Base-by-base conservation (phyloP, 2,888 invertebrate species). In the Polymixis flavicincta region DNA sequence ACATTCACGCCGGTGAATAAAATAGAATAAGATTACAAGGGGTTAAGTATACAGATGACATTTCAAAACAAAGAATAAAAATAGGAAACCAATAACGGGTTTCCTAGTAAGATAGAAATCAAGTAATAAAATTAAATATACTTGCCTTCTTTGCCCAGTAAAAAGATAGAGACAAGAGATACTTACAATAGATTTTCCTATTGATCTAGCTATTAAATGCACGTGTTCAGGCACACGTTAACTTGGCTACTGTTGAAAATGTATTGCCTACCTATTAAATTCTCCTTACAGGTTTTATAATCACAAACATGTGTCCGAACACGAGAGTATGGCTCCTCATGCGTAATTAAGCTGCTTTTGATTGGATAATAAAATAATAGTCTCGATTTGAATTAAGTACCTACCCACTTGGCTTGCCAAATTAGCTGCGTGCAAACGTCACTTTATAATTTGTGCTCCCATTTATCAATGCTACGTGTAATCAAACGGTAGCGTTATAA, bases 401-500 rank as follows among this genome's bases (percentile, higher is more conserved):
- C n/a, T n/a, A 68, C 69, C n/a, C 68, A 71, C 48, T 50, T 55
- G 55, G 25, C 48, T 73, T 70, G 60, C 54, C 66, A 73, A 65
- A 77, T 82, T 79, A 80, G 72, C 60, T 65, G 25, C 68, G 50
- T 60, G 63, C 42, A 63, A 55, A 69, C 45, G 32, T 63, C 52
- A 48, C 42, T 54, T 57, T 37, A 60, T 59, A 57, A 57, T 57
- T 54, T 32, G 37, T 70, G 71, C 50, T 55, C 50, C 54, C 64
- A 65, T 71, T 75, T 74, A 78, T 87, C 73, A 84, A 70, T 82
- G 72, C 71, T 79, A 73, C 81, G 71, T 86, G 80, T 83, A 86
- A 89, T 89, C 79, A 88, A 88, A 86, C 88, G 75, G 88, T 88
- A 89, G 88, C 87, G 70, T 85, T 86, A 83, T 85, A 84, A 75